phyloP scores from a whole-genome alignment of 2,797 vertebrate species.

The Phaenicophaeus curvirostris region DNA sequence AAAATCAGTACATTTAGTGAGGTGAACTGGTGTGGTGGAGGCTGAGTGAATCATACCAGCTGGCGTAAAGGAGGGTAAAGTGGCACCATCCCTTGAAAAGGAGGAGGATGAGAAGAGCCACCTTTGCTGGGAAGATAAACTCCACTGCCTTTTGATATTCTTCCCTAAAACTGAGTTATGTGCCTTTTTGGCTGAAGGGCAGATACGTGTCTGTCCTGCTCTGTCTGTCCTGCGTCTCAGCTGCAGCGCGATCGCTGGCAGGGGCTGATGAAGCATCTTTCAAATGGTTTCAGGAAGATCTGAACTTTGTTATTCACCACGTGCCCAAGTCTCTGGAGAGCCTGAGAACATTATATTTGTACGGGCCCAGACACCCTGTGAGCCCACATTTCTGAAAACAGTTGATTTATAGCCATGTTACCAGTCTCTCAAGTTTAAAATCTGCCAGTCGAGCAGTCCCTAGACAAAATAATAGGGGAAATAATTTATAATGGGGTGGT shows the following conservation, averaged over 20 bases:
- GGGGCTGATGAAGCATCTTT: not conserved
- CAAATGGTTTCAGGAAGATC: not conserved
- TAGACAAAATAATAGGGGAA: constrained; percentile 4
- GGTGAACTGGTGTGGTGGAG: not conserved
- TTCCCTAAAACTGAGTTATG: not conserved
- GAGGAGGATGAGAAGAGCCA: not conserved
- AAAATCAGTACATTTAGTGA: not conserved
- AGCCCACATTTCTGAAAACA: not conserved
- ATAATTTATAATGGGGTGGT: constrained; percentile 41
- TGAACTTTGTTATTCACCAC: not conserved
- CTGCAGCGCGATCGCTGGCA: not conserved
- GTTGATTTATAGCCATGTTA: constrained; percentile 30
- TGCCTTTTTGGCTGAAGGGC: not conserved
- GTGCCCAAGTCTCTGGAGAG: not conserved
- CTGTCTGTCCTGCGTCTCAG: not conserved
- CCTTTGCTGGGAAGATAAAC: not conserved
- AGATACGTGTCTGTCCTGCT: not conserved
- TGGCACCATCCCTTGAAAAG: not conserved
- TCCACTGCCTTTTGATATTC: not conserved
- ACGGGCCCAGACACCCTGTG: not conserved
- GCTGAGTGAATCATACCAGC: not conserved
- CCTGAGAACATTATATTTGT: not conserved
- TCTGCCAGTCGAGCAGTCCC: not conserved
- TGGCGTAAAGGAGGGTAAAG: not conserved
- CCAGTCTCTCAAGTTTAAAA: constrained; percentile 6